phyloP scores from a whole-genome alignment of 2,888 invertebrate genomes.

The Eristalis arbustorum region DNA sequence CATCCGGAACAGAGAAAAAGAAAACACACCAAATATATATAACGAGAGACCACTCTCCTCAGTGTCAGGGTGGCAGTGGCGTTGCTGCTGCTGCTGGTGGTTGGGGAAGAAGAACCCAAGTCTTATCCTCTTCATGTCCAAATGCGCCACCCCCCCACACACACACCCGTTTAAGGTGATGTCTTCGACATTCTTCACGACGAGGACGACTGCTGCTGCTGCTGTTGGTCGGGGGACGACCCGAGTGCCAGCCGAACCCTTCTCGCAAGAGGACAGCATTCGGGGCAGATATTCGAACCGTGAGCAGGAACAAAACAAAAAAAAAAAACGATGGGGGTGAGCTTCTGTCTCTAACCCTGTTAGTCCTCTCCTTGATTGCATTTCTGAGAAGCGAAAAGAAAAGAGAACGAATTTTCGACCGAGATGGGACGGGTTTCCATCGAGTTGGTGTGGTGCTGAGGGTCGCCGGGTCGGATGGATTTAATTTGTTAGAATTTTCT shows the following conservation, averaged over 20 bases:
- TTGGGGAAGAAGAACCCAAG: slow-evolving; percentile 24
- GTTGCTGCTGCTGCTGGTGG: too few species aligned
- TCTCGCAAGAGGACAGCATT: background rate
- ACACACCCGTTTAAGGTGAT: slow-evolving; percentile 58
- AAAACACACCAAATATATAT: background rate
- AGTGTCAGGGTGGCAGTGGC: background rate
- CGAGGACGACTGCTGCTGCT: background rate
- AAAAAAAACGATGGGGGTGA: slow-evolving; percentile 34
- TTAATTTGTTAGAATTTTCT: slow-evolving; percentile 65
- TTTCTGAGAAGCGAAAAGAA: slow-evolving; percentile 33
- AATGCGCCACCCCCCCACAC: slow-evolving; percentile 43
- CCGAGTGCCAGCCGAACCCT: slow-evolving; percentile 37
- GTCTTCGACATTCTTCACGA: slow-evolving; percentile 63
- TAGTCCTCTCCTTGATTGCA: slow-evolving; percentile 52
- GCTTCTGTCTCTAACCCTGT: slow-evolving; percentile 29
- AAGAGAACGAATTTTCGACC: slow-evolving; percentile 6
- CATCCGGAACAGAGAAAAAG: slow-evolving; percentile 63
- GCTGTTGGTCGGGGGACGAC: too few species aligned
- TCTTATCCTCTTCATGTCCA: slow-evolving; percentile 58
- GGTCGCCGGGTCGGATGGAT: slow-evolving; percentile 61
- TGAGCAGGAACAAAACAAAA: background rate
- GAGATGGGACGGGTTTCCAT: slow-evolving; percentile 19
- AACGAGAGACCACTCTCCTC: slow-evolving; percentile 61
- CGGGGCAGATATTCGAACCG: slow-evolving; percentile 13
- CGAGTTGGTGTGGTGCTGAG: slow-evolving; percentile 26